Base-by-base conservation (phyloP, 1,140 invertebrate genomes). In the Papilio xuthus region DNA sequence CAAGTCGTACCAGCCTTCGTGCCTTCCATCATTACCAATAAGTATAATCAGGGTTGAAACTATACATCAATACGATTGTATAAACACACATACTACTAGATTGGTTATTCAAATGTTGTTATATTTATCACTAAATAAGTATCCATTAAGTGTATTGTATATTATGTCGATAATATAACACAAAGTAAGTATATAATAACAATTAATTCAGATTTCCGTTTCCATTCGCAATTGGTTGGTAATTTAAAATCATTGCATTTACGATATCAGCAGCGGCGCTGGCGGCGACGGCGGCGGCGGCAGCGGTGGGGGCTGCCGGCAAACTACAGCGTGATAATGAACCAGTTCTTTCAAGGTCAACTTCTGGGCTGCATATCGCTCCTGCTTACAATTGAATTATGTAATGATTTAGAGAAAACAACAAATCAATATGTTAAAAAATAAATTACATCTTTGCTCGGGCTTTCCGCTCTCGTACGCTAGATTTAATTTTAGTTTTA, bases 331-430 rank as follows among this genome's bases (percentile, higher is more conserved):
- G 28, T 67, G 60, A 67, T 67, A 67, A 32, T 67, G 60, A 67
- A 67, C 60, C 26, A 67, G 60, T 67, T 67, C 60, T 32, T 67
- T 26, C 60, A 67, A 67, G 60, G 60, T 28, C 60, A 4, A 67
- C 60, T 32, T 26, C 12, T 32, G 26, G 9, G 60, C 23, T 32
- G 13, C 60, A 67, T 32, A 28, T 67, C 60, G 60, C 12, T 67
- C 13, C 4, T 6, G 32, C 12, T 63, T 18, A 26, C 15, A 28
- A 6, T 37, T 37, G 7, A 37, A 6, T 37, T 37, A 37, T 37
- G 32, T 37, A 37, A 37, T 37, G 2, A 32, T 6, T 32, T 37
- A 37, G 4, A 37, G 32, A 37, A 37, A 37, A 37, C 32, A 37
- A 37, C 32, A 37, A 37, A 37, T 37, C 32, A 37, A 37, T 37